Evolutionary conservation across 2,113 vertebrate species (phyloP), one percentile per base, ranked within the genome.

Genomic region (Sceloporus tristichus): DNA sequence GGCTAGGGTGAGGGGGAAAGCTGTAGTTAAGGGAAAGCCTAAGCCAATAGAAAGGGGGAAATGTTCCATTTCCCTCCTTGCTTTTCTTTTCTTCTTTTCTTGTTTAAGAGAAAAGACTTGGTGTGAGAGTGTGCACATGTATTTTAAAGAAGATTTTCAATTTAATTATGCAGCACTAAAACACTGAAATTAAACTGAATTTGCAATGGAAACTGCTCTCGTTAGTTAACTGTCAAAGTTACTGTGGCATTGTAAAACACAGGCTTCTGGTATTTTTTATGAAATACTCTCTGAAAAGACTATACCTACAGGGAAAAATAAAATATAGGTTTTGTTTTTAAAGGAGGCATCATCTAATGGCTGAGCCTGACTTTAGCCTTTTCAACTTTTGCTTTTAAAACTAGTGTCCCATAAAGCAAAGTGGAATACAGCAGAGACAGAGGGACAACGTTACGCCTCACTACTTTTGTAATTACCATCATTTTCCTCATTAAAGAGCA

Each of bases 131-230:
- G 38, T 18, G 53, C 27, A 23, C 10, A 10, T 27, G 6, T 68
- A 74, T 85, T n/a, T 78, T 48, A 34, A 85, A 85, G 77, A 92
- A 92, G 82, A 75, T 88, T 95, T 95, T 94, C 80, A 79, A 40
- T 94, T 95, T 94, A 94, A 95, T 95, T 95, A 94, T 94, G 92
- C 88, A 95, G 85, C 90, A 94, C 80, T 94, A 94, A 96, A 94
- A 85, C 94, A 89, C 92, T 94, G 91, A 91, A 93, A 92, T 95
- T 95, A 95, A 95, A 94, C 85, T 91, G 85, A 94, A 95, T 95
- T 95, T 96, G 92, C 91, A 94, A 92, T 89, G 88, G 91, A 91
- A 94, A 92, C 91, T 89, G 89, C 87, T 92, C 92, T 92, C 92
- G 94, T 95, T 96, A 94, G 87, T 94, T 94, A 93, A 94, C 91